Evolutionary conservation across 2,888 invertebrate genomes (phyloP).

Genomic region (Tachystola acroxantha): DNA sequence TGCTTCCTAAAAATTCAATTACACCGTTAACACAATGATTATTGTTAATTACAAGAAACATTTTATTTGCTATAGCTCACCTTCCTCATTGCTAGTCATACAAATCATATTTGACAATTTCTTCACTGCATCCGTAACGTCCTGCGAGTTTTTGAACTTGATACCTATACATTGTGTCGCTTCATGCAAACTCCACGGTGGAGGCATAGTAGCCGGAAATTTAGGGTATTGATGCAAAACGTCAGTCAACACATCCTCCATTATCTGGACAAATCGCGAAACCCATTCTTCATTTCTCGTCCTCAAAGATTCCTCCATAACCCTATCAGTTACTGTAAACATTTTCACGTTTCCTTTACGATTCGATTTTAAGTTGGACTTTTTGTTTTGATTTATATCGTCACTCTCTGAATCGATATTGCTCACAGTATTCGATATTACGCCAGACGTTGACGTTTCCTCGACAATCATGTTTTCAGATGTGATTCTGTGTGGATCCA

Average conservation of each 20-base stretch:
- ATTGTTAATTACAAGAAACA: no score
- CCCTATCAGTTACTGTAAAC: conserved; percentile 38
- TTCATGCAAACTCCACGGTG: conserved; percentile 56
- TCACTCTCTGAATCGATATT: conserved; percentile 5
- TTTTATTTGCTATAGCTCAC: no score
- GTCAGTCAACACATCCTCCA: conserved; percentile 57
- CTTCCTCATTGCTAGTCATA: no score
- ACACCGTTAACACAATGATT: no score
- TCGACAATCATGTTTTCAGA: conserved; percentile 6
- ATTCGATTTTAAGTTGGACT: background rate
- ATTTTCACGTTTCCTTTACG: conserved; percentile 16
- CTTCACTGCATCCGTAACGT: conserved; percentile 38
- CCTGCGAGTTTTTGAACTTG: conserved; percentile 30
- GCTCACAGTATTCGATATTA: conserved; percentile 9
- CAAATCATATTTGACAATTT: conserved; percentile 27
- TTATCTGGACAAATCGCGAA: conserved; percentile 56
- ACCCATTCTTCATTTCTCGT: conserved; percentile 55
- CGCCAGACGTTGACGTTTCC: conserved; percentile 10
- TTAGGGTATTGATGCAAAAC: conserved; percentile 34
- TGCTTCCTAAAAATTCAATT: no score
- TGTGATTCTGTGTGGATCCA: conserved; percentile 6
- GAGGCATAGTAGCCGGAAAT: conserved; percentile 29
- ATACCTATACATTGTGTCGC: conserved; percentile 45
- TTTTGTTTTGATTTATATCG: background rate
- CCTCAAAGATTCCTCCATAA: conserved; percentile 45